Conservation (phyloP, 1,140 invertebrate genomes). For the Charaxes varanes region DNA sequence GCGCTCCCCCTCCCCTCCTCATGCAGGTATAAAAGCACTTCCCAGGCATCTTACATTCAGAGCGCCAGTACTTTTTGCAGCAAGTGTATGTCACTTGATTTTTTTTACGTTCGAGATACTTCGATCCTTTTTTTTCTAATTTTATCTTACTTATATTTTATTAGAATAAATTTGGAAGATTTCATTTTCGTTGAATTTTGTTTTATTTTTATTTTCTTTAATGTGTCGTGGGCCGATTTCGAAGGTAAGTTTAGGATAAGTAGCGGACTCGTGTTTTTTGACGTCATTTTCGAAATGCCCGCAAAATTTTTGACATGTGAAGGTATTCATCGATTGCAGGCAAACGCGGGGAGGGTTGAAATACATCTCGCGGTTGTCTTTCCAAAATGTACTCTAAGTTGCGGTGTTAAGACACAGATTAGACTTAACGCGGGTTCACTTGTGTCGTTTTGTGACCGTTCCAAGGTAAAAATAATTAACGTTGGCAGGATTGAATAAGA, state of each 20-base stretch:
- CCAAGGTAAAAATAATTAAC: constrained; percentile 47
- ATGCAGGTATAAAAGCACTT: constrained; percentile 50
- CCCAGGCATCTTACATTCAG: constrained; percentile 31
- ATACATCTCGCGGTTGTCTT: constrained; percentile 24
- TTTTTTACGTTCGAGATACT: constrained; percentile 34
- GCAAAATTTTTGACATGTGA: constrained; percentile 32
- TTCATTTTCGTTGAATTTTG: constrained; percentile 28
- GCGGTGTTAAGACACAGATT: constrained; percentile 23
- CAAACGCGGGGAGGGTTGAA: constrained; percentile 40
- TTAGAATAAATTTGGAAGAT: constrained; percentile 23
- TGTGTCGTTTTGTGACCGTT: constrained; percentile 14
- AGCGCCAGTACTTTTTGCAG: constrained; percentile 49
- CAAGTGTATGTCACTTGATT: constrained; percentile 33
- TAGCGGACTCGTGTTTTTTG: not conserved
- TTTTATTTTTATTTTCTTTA: constrained; percentile 27
- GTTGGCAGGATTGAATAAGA: constrained; percentile 22
- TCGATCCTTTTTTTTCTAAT: constrained; percentile 26
- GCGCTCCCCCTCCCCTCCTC: constrained; percentile 36
- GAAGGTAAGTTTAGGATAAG: constrained; percentile 28
- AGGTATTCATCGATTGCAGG: constrained; percentile 44
- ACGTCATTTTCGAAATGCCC: constrained; percentile 1
- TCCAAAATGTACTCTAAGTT: constrained; percentile 24
- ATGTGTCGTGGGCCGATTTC: constrained; percentile 27
- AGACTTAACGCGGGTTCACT: constrained; percentile 3
- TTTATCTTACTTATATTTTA: constrained; percentile 9